Base-by-base conservation (phyloP, 2,113 vertebrate genomes). In the Indri indri region DNA sequence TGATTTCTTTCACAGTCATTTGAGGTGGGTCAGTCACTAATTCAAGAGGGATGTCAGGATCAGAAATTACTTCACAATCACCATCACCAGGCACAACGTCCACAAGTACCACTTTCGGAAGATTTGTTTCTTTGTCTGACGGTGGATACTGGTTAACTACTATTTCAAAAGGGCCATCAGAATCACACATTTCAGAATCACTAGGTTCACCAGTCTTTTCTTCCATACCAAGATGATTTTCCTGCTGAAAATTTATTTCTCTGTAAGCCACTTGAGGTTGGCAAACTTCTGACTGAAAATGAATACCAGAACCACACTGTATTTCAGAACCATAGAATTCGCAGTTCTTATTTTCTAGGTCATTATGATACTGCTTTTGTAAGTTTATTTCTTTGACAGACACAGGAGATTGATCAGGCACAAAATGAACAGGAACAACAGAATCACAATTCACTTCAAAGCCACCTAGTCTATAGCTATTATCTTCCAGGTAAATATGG, bases 281-380 rank as follows among this genome's bases (percentile, higher is more conserved):
- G 57, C 97, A 97, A 79, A 97, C 54, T 96, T 97, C 97, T 93
- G 97, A 97, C 91, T 98, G 98, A 79, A 99, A 73, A 79, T 98
- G 98, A 90, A 98, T 93, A 97, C 99, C 99, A 99, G 99, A 99
- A 93, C 99, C 98, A 57, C 99, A 99, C 96, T 99, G 99, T 81
- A 99, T 95, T 97, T 98, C 99, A 77, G 99, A 99, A 92, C 80
- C 84, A 79, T 98, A 99, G 18, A 97, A 34, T 9, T 98, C 98
- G 96, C 99, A 99, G 68, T 94, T 94, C 95, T 99, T 98, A 98
- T 99, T 98, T 90, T 98, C 98, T 91, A 99, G 90, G 86, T 98
- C 98, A 96, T 99, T 96, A 74, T 98, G 98, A 73, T 98, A 87
- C 22, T 99, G 98, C 98, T 98, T 99, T 40, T 99, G 98, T 76